A percentile compares a stretch with the other conserved stretches of the same genome.
phyloP scores from a whole-genome alignment of 2,888 invertebrate species.

The Tolmerus cingulatus region DNA sequence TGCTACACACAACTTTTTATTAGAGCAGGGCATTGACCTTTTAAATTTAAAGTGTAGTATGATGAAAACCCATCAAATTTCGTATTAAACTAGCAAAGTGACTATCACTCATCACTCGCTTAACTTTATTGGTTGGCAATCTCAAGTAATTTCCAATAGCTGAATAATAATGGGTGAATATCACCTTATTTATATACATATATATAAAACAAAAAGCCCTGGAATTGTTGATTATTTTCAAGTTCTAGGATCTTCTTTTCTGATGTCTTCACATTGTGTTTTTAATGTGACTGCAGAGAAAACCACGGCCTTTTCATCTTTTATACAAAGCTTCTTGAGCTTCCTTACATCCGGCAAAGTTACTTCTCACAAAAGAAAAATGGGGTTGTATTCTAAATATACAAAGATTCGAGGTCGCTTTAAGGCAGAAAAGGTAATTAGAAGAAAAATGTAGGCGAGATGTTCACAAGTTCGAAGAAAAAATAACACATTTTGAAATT shows the following conservation, averaged over 20 bases:
- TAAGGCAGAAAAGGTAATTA: neutral
- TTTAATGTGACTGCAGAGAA: neutral
- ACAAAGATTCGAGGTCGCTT: neutral
- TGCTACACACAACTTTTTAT: neutral
- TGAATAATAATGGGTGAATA: neutral
- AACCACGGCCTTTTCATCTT: neutral
- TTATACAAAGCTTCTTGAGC: neutral
- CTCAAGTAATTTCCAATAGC: neutral
- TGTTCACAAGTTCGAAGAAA: neutral
- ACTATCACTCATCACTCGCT: neutral
- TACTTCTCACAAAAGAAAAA: neutral
- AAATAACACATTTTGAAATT: neutral
- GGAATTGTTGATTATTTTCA: neutral
- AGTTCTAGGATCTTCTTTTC: neutral
- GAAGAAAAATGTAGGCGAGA: neutral
- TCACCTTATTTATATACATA: neutral
- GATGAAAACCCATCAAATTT: neutral
- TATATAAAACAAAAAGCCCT: neutral
- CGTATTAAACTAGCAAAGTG: too few species aligned
- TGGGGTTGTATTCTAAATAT: neutral
- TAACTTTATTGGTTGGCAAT: neutral
- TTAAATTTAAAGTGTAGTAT: neutral
- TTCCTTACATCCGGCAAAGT: neutral
- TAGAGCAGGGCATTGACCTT: neutral
- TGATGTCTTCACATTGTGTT: neutral